Evolutionary conservation across 2,888 invertebrate genomes (phyloP), one percentile per base, ranked within the genome.

Genomic region (Incurvaria masculella): DNA sequence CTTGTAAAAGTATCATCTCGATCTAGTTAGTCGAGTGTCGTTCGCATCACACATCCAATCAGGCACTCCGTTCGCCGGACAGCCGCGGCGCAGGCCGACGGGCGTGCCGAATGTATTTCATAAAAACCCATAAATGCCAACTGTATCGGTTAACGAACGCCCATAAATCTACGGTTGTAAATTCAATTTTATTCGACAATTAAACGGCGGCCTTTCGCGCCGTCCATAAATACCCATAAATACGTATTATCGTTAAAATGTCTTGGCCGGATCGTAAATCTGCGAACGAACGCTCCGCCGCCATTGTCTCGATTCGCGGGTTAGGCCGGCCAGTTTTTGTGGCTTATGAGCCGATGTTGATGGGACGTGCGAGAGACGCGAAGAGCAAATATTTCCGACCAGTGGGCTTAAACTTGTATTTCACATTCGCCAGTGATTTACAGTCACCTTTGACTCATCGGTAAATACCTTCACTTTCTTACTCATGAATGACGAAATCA

Each of bases 111-210:
- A 33, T 33, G 53, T 57, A 54, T 59, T 59, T 62, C 64, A 61
- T 61, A 59, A 63, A 62, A 59, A 56, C 55, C 57, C 60, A 60
- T 67, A 65, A 66, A 66, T 58, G 61, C 57, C 58, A 55, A 55
- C 53, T 61, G 58, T 58, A 60, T 59, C 61, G 56, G 56, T 54
- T 55, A 55, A 52, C 51, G 58, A 51, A 55, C 56, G 50, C 18
- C 26, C 62, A 59, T 73, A 73, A 72, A 74, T 74, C 73, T 72
- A 59, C 57, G 65, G 64, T 64, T 64, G 68, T 78, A 78, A 78
- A 79, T 75, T 76, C 66, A 70, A 73, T 73, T 78, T 79, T 74
- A 78, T 79, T 71, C 71, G 73, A 70, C 76, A 75, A 78, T 78
- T 72, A 79, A 79, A 75, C 72, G 65, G 63, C 68, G 66, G 63